Conservation (phyloP, 2,888 invertebrate species). For the Tetrapedia diversipes region DNA sequence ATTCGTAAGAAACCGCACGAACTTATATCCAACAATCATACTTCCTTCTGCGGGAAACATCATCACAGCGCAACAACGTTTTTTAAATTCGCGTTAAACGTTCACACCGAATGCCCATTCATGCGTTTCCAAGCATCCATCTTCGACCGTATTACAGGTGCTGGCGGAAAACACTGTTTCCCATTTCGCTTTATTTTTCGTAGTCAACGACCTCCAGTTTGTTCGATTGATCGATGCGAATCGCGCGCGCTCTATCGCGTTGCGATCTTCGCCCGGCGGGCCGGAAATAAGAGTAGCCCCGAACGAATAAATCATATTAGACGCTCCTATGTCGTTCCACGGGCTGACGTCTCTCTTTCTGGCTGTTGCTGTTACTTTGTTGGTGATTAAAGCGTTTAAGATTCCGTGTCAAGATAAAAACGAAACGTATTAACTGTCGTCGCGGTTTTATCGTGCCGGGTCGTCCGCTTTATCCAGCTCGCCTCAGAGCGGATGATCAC, state of each 20-base stretch:
- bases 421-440: slow-evolving; percentile 39
- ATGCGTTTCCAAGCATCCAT: slow-evolving; percentile 5
- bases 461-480: neutral
- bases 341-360: slow-evolving; percentile 16
- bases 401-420: slow-evolving; percentile 42
- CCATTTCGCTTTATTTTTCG: neutral
- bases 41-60: neutral
- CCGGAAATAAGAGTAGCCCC: slow-evolving; percentile 26
- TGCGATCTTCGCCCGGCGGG: neutral
- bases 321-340: slow-evolving; percentile 24
- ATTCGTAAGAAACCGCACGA: no score
- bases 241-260: neutral
- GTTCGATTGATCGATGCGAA: slow-evolving; percentile 33
- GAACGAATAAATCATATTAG: slow-evolving; percentile 44
- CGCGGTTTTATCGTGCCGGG: slow-evolving; percentile 32
- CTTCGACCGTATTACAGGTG: neutral
- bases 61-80: neutral
- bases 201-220: neutral
- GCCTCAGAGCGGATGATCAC: neutral
- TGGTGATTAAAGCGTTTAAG: slow-evolving; percentile 22
- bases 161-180: neutral
- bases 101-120: slow-evolving; percentile 3
- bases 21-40: no score
- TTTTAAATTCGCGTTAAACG: neutral
- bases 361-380: slow-evolving; percentile 20